Conservation (phyloP, 2,113 vertebrate species). For the Chaetodon auriga region DNA sequence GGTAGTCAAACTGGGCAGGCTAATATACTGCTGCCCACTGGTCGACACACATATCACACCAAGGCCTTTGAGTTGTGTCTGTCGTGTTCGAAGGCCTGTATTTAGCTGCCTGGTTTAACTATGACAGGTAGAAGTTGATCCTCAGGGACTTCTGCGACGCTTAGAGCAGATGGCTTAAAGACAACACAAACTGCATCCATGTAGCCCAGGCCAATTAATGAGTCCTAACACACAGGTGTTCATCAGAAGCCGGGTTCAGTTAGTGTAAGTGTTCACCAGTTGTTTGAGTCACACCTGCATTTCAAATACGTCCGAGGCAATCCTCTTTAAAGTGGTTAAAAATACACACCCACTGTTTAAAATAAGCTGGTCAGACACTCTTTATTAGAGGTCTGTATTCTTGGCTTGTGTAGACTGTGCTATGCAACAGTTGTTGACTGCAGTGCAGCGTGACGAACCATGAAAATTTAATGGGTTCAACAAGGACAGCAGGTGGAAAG, state of each 20-base stretch:
- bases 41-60: slow-evolving; percentile 28
- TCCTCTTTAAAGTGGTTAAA: background rate
- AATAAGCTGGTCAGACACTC: background rate
- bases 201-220: background rate
- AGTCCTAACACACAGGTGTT: too few species aligned
- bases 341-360: background rate
- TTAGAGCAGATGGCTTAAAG: background rate
- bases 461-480: background rate
- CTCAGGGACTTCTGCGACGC: background rate
- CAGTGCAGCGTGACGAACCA: background rate
- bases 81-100: background rate
- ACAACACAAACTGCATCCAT: background rate
- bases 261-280: too few species aligned
- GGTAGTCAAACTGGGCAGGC: slow-evolving; percentile 19
- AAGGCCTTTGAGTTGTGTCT: slow-evolving; percentile 3
- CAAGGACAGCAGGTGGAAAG: background rate
- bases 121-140: background rate
- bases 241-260: too few species aligned
- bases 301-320: background rate
- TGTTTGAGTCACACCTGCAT: background rate
- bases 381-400: background rate
- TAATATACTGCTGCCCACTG: slow-evolving; percentile 40
- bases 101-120: background rate
- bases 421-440: background rate
- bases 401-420: background rate